Evolutionary conservation across 2,888 invertebrate species (phyloP), one percentile per base, ranked within the genome.

Genomic region (Corythucha ciliata): DNA sequence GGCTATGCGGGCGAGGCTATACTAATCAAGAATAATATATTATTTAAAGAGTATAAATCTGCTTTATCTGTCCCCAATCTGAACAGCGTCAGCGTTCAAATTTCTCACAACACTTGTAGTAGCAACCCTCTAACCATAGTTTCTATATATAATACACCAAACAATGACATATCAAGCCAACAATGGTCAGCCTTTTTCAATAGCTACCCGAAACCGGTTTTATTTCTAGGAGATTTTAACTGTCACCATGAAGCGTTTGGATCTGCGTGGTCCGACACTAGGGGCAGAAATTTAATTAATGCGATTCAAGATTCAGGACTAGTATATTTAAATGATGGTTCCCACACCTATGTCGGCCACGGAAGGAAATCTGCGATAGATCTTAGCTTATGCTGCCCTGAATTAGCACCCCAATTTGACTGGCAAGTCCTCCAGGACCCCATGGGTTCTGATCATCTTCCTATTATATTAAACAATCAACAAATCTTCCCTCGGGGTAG

Each of bases 201-300:
- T n/a, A n/a, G n/a, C n/a, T n/a, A n/a, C n/a, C n/a, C n/a, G n/a
- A n/a, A n/a, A n/a, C n/a, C n/a, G n/a, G n/a, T n/a, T n/a, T n/a
- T n/a, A n/a, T n/a, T n/a, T n/a, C n/a, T n/a, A 2, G 48, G 48
- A 7, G 48, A 48, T 18, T 27, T 29, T 14, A 48, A 48, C 40
- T 34, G 25, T 8, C 48, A 48, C 14, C 25, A 48, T 29, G 14
- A 22, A 8, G 12, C 16, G 2, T 22, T 37, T 3, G 48, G 48
- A 2, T 26, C 40, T 12, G 21, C 40, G 4, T 27, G 18, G 12
- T 41, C 29, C 6, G 22, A 26, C 16, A 8, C 29, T 12, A 16
- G 18, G 14, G 49, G 49, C 2, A 12, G 22, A 10, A 7, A 4
- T 3, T 3, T 49, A 2, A 7, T 32, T 14, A 29, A 10, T 20